A percentile compares a stretch with the other conserved stretches of the same genome.
phyloP scores from a whole-genome alignment of 2,888 invertebrate genomes.

The Clanis bilineata region DNA sequence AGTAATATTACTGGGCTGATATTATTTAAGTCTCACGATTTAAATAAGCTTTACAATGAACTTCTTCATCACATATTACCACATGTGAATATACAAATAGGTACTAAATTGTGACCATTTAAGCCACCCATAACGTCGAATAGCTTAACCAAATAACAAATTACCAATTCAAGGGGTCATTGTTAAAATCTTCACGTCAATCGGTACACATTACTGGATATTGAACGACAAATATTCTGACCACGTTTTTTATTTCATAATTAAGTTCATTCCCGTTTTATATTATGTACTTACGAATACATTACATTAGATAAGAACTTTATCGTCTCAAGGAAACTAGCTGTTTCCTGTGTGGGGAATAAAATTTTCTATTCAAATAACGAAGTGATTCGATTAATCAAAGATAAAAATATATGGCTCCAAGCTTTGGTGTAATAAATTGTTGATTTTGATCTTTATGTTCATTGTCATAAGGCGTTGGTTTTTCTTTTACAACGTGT shows the following conservation, averaged over 20 bases:
- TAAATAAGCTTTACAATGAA: too few species aligned
- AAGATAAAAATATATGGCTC: conserved; percentile 18
- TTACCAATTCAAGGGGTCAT: conserved; percentile 10
- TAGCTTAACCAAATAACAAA: not conserved
- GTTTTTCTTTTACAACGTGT: not conserved
- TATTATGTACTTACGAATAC: conserved; percentile 10
- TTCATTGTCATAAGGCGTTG: not conserved
- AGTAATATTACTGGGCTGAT: too few species aligned
- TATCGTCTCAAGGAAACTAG: conserved; percentile 21
- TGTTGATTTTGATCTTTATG: not conserved
- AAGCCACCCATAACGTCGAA: not conserved
- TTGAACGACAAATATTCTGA: conserved; percentile 7
- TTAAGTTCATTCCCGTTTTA: conserved; percentile 5
- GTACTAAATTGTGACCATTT: not conserved
- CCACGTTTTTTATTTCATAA: conserved; percentile 13
- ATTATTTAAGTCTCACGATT: too few species aligned
- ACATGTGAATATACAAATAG: too few species aligned
- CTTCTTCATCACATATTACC: too few species aligned
- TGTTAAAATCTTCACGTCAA: conserved; percentile 11
- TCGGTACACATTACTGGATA: not conserved
- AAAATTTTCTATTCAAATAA: conserved; percentile 20
- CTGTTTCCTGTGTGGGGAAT: conserved; percentile 23
- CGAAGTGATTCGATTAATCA: conserved; percentile 31
- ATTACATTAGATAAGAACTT: conserved; percentile 20
- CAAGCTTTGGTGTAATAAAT: not conserved